Evolutionary conservation across 1,140 invertebrate genomes (phyloP), one percentile per base, ranked within the genome.

Genomic region (Rhopalosiphum padi): DNA sequence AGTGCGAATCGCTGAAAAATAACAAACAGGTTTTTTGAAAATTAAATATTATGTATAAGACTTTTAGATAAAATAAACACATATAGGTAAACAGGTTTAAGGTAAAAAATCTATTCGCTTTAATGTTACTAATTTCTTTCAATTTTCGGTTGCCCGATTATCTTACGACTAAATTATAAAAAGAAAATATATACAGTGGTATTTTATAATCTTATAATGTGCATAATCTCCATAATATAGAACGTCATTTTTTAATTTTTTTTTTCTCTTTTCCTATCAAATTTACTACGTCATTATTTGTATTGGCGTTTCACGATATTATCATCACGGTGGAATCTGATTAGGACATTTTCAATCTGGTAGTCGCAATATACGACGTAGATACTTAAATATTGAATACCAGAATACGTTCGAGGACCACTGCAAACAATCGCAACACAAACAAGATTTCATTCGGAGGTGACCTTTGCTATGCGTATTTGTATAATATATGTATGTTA

Each of bases 141-240:
- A 22, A 51, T 88, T 88, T 88, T 88, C 86, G 30, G 30, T n/a
- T 21, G 86, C 51, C n/a, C n/a, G 86, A 88, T 88, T 51, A 48
- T 88, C 46, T 88, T 30, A 51, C 21, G 86, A 88, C 48, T 88
- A 88, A 88, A 88, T 88, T 88, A n/a, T 18, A 4, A 48, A 87
- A 87, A n/a, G 43, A 48, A 46, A 48, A 87, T 87, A 48, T 7
- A 7, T n/a, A 15, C 11, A 11, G 25, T 1, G 2, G 0, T 48
- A n/a, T 87, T 43, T 43, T 46, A 25, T 25, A 25, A 86, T 86
- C 11, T 25, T 37, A 41, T 41, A 86, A 86, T 83, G 35, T 83
- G 22, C 82, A 21, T 23, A 9, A 83, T 77, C n/a, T 77, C 60
- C 60, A 77, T 77, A 77, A 15, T 2, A 55, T 82, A 9, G 22